Percentiles rank a stretch among this genome's conserved stretches.
Conservation (phyloP, 2,113 vertebrate genomes). For the Neomonachus schauinslandi region DNA sequence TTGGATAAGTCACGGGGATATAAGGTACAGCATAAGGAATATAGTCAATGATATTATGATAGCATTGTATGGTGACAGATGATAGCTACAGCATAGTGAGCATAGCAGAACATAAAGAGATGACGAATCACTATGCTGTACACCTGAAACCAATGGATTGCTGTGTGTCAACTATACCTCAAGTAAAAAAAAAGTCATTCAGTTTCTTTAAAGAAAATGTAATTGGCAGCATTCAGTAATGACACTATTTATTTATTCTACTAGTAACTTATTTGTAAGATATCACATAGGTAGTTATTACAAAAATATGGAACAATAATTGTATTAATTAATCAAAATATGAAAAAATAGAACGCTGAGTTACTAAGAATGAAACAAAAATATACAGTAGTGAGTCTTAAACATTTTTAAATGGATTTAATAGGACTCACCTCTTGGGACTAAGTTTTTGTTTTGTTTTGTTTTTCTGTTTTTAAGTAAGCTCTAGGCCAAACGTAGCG, state of each 20-base stretch:
- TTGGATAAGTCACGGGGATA: neutral
- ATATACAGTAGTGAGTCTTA: neutral
- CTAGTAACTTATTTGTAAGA: neutral
- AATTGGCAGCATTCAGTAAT: neutral
- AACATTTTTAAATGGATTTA: neutral
- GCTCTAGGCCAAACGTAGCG: neutral
- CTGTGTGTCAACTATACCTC: neutral
- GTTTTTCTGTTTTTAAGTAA: neutral
- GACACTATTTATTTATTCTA: neutral
- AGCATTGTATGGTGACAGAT: neutral
- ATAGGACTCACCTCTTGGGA: neutral
- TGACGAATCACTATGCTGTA: neutral
- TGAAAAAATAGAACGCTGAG: neutral
- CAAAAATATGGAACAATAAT: neutral
- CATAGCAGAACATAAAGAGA: neutral
- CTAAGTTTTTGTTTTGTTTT: neutral
- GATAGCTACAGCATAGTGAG: neutral
- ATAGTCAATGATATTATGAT: neutral
- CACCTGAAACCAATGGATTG: neutral
- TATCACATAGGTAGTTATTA: neutral
- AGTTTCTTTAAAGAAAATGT: neutral
- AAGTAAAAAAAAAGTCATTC: neutral
- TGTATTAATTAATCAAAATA: neutral
- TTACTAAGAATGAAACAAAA: neutral
- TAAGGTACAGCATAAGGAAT: neutral